A percentile compares a stretch with the other conserved stretches of the same genome.
These are phyloP conservation scores for Neopelma chrysocephalum DNA, from an alignment of 2,797 vertebrate genomes.

Conservation along the genomic window DNA sequence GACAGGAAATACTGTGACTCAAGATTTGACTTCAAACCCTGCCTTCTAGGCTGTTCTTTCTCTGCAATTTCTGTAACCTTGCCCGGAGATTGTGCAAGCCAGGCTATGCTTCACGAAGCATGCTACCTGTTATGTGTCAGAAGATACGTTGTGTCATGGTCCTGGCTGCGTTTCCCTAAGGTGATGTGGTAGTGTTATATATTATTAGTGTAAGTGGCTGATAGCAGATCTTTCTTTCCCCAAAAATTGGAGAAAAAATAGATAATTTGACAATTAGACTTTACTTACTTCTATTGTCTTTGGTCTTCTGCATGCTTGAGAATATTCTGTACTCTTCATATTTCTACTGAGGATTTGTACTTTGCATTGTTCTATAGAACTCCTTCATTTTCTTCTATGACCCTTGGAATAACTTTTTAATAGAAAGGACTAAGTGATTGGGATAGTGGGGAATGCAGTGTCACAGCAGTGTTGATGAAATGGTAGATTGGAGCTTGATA, in stretches of 20 bases:
- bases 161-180: not conserved
- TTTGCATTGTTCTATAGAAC: not conserved
- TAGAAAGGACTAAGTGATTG: not conserved
- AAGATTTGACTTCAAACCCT: not conserved
- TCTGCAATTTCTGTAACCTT: not conserved
- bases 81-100: not conserved
- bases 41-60: not conserved
- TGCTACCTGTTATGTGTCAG: not conserved
- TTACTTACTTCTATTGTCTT: not conserved
- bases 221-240: not conserved
- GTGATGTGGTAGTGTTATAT: not conserved
- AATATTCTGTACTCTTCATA: not conserved
- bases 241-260: accelerated
- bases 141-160: not conserved
- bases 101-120: not conserved
- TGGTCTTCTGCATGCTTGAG: not conserved
- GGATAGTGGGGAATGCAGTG: not conserved
- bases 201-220: not conserved
- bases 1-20: not conserved
- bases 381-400: accelerated
- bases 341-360: not conserved
- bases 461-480: not conserved
- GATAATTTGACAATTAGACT: not conserved
- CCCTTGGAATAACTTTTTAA: not conserved
- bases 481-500: not conserved